Percentiles rank a stretch among this genome's conserved stretches.
Conservation (phyloP, 1,140 invertebrate species). For the Prorops nasuta region DNA sequence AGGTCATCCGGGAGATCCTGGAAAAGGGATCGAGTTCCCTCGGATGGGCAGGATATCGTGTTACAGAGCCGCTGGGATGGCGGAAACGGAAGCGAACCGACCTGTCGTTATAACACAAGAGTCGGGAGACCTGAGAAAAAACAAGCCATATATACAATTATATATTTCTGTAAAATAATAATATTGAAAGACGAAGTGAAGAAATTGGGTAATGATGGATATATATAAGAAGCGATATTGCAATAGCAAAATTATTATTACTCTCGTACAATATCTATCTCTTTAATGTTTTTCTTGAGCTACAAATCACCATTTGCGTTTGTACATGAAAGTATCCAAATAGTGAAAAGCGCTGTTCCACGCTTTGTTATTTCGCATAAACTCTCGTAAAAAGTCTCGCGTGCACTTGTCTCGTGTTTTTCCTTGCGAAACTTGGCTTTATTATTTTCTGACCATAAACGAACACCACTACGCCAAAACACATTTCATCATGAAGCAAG, state of each 20-base stretch:
- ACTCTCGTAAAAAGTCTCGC: conserved; percentile 13
- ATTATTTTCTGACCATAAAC: not conserved
- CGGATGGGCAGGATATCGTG: conserved; percentile 13
- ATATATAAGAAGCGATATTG: conserved; percentile 21
- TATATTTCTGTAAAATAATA: not conserved
- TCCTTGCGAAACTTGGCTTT: not conserved
- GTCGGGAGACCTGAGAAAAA: not conserved
- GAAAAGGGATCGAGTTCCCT: conserved; percentile 19
- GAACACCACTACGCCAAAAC: not conserved
- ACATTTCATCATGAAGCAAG: not conserved
- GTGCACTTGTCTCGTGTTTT: conserved; percentile 8
- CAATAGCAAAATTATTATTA: conserved; percentile 36
- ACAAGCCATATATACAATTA: not conserved
- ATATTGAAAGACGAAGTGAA: not conserved
- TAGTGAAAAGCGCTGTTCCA: conserved; percentile 27
- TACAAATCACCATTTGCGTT: conserved; percentile 29
- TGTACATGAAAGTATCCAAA: conserved; percentile 35
- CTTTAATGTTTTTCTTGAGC: conserved; percentile 24
- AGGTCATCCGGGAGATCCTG: conserved; percentile 12
- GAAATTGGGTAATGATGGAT: not conserved
- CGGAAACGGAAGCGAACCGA: conserved; percentile 20
- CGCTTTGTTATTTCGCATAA: conserved; percentile 6
- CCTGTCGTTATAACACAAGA: too few relatives aligned
- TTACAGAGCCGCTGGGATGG: conserved; percentile 1
- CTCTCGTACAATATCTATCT: conserved; percentile 35